These are phyloP conservation scores for Samia ricini DNA, from an alignment of 1,140 invertebrate species.

Conservation along the genomic window DNA sequence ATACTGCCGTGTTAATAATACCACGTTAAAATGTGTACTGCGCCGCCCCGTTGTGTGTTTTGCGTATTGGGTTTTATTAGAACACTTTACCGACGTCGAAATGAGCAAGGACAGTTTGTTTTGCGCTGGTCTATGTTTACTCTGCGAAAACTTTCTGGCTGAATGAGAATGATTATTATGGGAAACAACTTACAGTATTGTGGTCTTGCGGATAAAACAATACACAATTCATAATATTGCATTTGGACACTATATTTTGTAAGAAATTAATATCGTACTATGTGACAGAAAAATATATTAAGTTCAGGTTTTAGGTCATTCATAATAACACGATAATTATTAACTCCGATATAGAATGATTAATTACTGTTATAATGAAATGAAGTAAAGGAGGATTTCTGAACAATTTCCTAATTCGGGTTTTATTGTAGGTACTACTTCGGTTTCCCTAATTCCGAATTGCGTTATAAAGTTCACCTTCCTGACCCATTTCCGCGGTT, in stretches of 20 bases:
- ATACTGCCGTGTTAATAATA: slow-evolving; percentile 69
- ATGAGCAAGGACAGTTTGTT: slow-evolving; percentile 48
- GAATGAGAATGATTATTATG: neutral
- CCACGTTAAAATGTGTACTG: slow-evolving; percentile 54
- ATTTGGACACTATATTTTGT: no score
- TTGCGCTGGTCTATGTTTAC: slow-evolving; percentile 13
- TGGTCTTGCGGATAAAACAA: neutral
- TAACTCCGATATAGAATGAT: neutral
- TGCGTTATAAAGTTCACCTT: slow-evolving; percentile 71
- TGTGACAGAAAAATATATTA: no score
- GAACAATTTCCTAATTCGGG: slow-evolving; percentile 70
- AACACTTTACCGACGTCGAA: slow-evolving; percentile 55
- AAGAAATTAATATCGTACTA: no score
- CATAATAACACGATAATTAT: no score
- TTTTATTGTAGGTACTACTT: slow-evolving; percentile 70
- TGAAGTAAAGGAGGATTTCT: slow-evolving; percentile 16
- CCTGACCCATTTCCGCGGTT: slow-evolving; percentile 73
- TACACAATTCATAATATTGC: no score
- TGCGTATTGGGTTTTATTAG: slow-evolving; percentile 63
- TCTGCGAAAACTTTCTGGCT: neutral
- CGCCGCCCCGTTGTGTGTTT: slow-evolving; percentile 52
- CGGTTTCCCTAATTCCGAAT: slow-evolving; percentile 64
- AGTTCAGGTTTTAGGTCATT: no score
- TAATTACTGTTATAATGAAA: neutral
- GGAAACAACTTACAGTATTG: neutral